A percentile compares a stretch with the other conserved stretches of the same genome.
Conservation (phyloP, 30 jellyfish, hydroid and myxozoan genomes). For the Nemopilema nomurai region DNA sequence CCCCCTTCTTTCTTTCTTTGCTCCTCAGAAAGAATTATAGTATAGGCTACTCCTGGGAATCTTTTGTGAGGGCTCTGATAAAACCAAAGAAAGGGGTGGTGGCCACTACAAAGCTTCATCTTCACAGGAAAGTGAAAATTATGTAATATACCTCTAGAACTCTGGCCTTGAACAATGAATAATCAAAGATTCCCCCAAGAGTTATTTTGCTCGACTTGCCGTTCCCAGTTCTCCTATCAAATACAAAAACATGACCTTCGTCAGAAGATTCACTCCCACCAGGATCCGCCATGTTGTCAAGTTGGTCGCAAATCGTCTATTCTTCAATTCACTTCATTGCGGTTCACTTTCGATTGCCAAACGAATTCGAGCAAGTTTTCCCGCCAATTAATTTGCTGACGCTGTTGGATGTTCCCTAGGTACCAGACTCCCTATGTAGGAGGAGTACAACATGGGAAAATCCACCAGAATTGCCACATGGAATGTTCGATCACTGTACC, state of each 20-base stretch:
- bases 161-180: conserved; percentile 9
- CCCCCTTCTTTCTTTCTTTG: too few species aligned
- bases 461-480: too few species aligned
- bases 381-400: not conserved
- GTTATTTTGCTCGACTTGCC: conserved; percentile 32
- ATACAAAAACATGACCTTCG: conserved; percentile 59
- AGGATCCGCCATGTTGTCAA: conserved; percentile 54
- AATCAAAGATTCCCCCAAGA: conserved; percentile 57
- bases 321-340: not conserved
- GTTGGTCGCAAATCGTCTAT: not conserved
- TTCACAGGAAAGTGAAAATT: too few species aligned
- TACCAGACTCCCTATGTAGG: too few species aligned
- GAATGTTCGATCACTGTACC: too few species aligned
- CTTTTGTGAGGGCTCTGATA: too few species aligned
- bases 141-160: conserved; percentile 3
- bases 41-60: too few species aligned
- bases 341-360: not conserved
- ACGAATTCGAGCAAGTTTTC: too few species aligned
- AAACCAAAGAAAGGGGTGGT: not conserved
- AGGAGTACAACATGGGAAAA: too few species aligned
- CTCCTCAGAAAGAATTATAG: too few species aligned
- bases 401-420: too few species aligned
- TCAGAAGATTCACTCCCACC: conserved; percentile 29
- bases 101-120: not conserved
- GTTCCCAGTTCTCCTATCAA: conserved; percentile 60